phyloP scores from a whole-genome alignment of 2,113 vertebrate genomes.

The Bufo bufo region DNA sequence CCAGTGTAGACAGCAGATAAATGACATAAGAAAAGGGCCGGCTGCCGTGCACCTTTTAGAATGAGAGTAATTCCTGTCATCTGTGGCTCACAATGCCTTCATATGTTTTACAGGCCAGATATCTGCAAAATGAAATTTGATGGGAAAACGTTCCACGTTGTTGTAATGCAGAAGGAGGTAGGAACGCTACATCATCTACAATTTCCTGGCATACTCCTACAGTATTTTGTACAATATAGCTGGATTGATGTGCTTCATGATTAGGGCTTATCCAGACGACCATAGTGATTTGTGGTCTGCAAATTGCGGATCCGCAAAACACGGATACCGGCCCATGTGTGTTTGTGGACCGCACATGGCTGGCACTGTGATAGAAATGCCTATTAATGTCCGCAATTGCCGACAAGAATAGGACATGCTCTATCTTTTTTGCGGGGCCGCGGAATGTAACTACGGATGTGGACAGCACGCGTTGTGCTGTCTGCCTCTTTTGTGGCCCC shows the following conservation, averaged over 20 bases:
- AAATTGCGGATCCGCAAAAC: too few relatives aligned
- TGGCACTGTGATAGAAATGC: too few relatives aligned
- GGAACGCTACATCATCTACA: constrained; percentile 50
- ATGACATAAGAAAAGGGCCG: background rate
- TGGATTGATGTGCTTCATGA: background rate
- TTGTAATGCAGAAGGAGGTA: constrained; percentile 94
- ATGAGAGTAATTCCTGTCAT: background rate
- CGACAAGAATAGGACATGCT: too few relatives aligned
- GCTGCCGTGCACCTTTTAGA: background rate
- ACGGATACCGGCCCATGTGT: too few relatives aligned
- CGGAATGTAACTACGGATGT: too few relatives aligned
- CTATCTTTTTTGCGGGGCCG: too few relatives aligned
- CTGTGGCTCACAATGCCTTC: background rate
- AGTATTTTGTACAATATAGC: background rate
- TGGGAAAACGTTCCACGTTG: constrained; percentile 97
- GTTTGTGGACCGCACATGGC: too few relatives aligned
- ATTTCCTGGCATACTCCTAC: background rate
- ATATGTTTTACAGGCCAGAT: constrained; percentile 83
- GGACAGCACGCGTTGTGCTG: too few relatives aligned
- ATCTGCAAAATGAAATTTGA: constrained; percentile 98
- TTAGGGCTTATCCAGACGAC: background rate
- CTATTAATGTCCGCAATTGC: too few relatives aligned
- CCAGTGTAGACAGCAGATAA: background rate
- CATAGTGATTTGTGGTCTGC: too few relatives aligned
- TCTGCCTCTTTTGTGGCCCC: too few relatives aligned